phyloP scores from a whole-genome alignment of 37 sponge, comb jelly and placozoan genomes.

The Axinella damicornis region DNA sequence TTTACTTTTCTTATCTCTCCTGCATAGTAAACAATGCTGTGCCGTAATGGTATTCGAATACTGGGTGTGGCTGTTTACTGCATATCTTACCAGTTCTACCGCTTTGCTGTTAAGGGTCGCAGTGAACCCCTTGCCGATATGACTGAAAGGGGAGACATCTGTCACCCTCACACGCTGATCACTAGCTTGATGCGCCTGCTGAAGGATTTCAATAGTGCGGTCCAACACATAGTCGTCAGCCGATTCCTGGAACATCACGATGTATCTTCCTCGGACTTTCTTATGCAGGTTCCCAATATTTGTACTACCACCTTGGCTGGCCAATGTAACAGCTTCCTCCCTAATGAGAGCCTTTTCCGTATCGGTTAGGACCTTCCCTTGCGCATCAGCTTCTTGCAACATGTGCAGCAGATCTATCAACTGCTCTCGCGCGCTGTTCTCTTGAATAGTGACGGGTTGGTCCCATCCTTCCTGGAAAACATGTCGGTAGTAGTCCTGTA shows the following conservation, averaged over 20 bases:
- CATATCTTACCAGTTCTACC: slow-evolving; percentile 58
- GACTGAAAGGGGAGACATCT: slow-evolving; percentile 44
- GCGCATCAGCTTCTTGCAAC: not conserved
- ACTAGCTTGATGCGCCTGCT: slow-evolving; percentile 46
- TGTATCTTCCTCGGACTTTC: slow-evolving; percentile 61
- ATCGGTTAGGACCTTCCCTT: not conserved
- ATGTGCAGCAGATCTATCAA: not conserved
- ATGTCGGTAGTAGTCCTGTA: slow-evolving; percentile 51
- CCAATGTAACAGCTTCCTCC: not conserved
- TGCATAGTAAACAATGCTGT: no score
- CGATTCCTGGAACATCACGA: slow-evolving; percentile 46
- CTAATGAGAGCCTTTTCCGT: not conserved
- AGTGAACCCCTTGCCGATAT: slow-evolving; percentile 69
- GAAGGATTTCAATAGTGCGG: slow-evolving; percentile 39
- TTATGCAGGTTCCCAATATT: slow-evolving; percentile 15
- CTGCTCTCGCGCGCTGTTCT: not conserved
- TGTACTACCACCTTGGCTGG: not conserved
- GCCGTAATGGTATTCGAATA: no score
- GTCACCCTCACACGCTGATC: slow-evolving; percentile 29
- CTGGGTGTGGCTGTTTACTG: no score
- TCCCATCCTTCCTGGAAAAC: slow-evolving; percentile 28
- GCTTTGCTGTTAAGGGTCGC: slow-evolving; percentile 69
- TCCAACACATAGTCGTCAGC: slow-evolving; percentile 55
- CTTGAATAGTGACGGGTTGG: not conserved
- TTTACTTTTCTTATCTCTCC: no score